Evolutionary conservation across 2,797 vertebrate species (phyloP).

Genomic region (Gobio occitaniae): DNA sequence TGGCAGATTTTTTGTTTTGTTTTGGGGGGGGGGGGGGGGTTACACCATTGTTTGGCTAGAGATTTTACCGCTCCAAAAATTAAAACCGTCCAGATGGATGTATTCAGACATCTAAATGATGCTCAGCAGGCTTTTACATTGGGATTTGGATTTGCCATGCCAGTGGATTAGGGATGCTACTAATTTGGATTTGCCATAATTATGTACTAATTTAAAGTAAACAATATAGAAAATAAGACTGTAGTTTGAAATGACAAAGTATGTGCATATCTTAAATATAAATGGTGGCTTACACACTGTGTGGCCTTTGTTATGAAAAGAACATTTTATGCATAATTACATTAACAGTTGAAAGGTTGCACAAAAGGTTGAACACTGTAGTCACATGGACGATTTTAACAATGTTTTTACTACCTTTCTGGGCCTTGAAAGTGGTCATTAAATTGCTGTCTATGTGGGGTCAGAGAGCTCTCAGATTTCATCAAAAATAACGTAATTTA

Average conservation of each 20-base stretch:
- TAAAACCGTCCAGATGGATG: neutral
- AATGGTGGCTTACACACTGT: neutral
- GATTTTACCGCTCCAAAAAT: neutral
- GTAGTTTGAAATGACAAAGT: neutral
- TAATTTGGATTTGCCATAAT: neutral
- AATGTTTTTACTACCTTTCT: no score
- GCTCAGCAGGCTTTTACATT: neutral
- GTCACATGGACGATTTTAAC: no score
- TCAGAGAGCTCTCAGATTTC: no score
- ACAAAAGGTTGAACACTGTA: no score
- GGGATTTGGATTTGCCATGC: neutral
- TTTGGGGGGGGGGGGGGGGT: neutral
- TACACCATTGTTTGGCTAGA: neutral
- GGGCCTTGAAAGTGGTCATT: no score
- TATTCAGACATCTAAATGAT: conserved; percentile 1
- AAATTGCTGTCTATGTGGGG: no score
- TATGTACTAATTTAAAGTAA: neutral
- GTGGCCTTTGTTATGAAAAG: neutral
- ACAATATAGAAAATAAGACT: neutral
- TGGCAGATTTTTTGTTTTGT: no score
- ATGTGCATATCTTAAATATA: neutral
- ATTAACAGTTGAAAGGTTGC: neutral
- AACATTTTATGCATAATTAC: neutral
- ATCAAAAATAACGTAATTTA: no score
- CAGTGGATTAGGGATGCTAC: neutral